These are phyloP conservation scores for Tuberolachnus salignus DNA, from an alignment of 2,888 invertebrate genomes.

Conservation along the genomic window DNA sequence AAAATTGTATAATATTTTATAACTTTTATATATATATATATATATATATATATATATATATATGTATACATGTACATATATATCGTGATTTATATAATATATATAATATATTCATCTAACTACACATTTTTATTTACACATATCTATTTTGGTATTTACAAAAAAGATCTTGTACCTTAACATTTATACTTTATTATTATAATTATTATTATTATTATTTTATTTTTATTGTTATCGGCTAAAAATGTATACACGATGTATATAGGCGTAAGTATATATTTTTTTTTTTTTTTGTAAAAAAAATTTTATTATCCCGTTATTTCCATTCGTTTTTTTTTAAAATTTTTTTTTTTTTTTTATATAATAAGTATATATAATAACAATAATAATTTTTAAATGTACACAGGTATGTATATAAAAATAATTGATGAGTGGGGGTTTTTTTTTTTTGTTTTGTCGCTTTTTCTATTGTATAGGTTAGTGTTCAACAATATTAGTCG, in stretches of 20 bases:
- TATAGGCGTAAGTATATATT: conserved; percentile 10
- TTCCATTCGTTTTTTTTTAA: conserved; percentile 25
- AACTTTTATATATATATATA: conserved; percentile 42
- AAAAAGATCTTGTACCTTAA: conserved; percentile 45
- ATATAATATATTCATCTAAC: conserved; percentile 45
- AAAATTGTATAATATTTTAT: conserved; percentile 40
- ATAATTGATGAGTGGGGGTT: conserved; percentile 34
- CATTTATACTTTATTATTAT: conserved; percentile 30
- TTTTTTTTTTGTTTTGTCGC: background rate
- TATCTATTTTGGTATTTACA: conserved; percentile 53
- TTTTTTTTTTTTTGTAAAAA: background rate
- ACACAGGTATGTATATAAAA: background rate
- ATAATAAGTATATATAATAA: conserved; percentile 18
- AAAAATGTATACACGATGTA: conserved; percentile 54
- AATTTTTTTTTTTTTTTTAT: too few relatives aligned
- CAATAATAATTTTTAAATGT: too few relatives aligned
- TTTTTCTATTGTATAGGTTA: background rate
- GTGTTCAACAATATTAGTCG: background rate
- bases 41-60: conserved; percentile 20
- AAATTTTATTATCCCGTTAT: conserved; percentile 43
- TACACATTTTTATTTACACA: conserved; percentile 55
- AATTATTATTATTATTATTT: background rate
- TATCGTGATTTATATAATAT: conserved; percentile 11
- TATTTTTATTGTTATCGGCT: conserved; percentile 37
- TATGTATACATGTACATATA: conserved; percentile 24